Evolutionary conservation across 2,113 vertebrate genomes (phyloP).

Genomic region (Tretioscincus oriximinensis): DNA sequence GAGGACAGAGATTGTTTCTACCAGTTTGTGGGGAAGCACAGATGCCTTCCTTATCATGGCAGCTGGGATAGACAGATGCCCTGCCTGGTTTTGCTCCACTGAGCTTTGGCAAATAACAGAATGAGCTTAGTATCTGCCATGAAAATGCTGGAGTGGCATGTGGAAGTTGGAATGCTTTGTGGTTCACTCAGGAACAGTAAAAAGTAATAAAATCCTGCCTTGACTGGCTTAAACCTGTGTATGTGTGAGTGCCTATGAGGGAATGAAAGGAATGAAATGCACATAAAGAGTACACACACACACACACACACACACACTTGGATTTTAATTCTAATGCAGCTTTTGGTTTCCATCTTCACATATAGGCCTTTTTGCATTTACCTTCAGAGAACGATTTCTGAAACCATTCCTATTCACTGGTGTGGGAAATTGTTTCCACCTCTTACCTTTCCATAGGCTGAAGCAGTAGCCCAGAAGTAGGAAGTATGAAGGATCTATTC

Average conservation of each 20-base stretch:
- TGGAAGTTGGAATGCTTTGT: background rate
- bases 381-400: no score
- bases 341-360: background rate
- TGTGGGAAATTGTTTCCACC: no score
- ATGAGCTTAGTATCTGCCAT: background rate
- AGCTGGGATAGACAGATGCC: background rate
- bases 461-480: no score
- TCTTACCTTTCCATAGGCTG: no score
- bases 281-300: no score
- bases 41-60: background rate
- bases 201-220: background rate
- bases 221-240: background rate
- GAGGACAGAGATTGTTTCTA: accelerated
- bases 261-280: no score
- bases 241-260: background rate
- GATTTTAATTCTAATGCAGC: background rate
- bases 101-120: background rate
- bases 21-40: background rate
- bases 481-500: no score
- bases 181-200: background rate
- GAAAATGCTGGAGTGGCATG: background rate
- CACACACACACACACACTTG: no score
- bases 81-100: background rate
- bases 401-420: no score
- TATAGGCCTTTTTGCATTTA: no score